Percentiles rank a stretch among this genome's conserved stretches.
Conservation (phyloP, 2,888 invertebrate species). For the Drosophila anceps region DNA sequence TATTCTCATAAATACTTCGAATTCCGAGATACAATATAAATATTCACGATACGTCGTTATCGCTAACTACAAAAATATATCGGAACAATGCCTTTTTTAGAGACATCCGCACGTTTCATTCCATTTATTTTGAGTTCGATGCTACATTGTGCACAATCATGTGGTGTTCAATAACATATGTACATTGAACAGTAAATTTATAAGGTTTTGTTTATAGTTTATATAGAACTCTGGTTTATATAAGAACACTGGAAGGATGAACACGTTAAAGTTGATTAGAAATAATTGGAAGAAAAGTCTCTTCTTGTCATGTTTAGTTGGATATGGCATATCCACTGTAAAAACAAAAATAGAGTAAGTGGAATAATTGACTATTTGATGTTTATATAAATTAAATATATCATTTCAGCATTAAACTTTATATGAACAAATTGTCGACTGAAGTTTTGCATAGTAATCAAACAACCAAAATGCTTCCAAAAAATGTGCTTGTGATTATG, state of each 20-base stretch:
- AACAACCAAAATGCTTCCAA: slow-evolving; percentile 87
- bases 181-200: not conserved
- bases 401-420: slow-evolving; percentile 88
- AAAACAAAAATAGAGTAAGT: slow-evolving; percentile 91
- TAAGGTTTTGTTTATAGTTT: not conserved
- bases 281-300: slow-evolving; percentile 95
- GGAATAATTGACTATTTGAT: slow-evolving; percentile 49
- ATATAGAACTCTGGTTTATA: slow-evolving; percentile 20
- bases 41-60: not conserved
- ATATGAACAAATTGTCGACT: slow-evolving; percentile 93
- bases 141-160: not conserved
- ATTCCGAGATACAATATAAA: not conserved
- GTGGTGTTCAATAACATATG: not conserved
- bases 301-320: slow-evolving; percentile 88
- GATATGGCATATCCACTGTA: slow-evolving; percentile 90
- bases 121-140: not conserved
- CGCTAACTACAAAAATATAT: not conserved
- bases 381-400: slow-evolving; percentile 1
- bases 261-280: slow-evolving; percentile 51
- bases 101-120: slow-evolving; percentile 8
- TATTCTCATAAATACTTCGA: not conserved
- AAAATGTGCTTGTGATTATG: slow-evolving; percentile 93
- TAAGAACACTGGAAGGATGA: slow-evolving; percentile 49
- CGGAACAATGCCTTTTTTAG: not conserved
- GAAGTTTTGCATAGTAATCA: slow-evolving; percentile 90